These are phyloP conservation scores for Colossoma macropomum DNA, from an alignment of 2,113 vertebrate species.

Conservation along the genomic window DNA sequence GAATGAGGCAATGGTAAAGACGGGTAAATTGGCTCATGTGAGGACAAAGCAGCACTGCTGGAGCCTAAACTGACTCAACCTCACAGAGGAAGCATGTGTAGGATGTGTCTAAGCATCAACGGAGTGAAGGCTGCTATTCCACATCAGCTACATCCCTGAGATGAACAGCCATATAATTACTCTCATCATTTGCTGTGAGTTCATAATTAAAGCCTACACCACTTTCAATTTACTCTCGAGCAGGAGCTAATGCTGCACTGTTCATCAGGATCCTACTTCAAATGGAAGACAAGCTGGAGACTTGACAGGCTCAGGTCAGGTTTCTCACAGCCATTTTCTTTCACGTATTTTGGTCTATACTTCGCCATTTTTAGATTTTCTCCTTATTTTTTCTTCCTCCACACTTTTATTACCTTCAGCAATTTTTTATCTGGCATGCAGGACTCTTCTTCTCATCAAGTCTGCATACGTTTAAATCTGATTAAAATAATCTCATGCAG, in stretches of 20 bases:
- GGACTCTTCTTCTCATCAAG: too few species aligned
- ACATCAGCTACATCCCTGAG: conserved; percentile 35
- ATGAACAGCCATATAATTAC: conserved; percentile 47
- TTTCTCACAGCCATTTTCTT: too few species aligned
- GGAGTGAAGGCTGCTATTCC: conserved; percentile 28
- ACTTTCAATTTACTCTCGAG: conserved; percentile 44
- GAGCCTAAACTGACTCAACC: neutral
- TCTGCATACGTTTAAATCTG: too few species aligned
- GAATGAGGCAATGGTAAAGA: too few species aligned
- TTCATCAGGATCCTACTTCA: neutral
- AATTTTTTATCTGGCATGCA: too few species aligned
- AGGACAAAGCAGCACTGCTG: neutral
- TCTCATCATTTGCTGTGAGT: conserved; percentile 39
- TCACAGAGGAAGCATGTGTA: neutral
- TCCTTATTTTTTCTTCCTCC: too few species aligned
- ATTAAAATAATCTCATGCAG: too few species aligned
- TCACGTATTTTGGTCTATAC: too few species aligned
- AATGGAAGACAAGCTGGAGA: neutral
- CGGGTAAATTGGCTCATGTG: neutral
- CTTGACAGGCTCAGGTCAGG: too few species aligned
- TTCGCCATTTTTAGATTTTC: too few species aligned
- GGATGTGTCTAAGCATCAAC: conserved; percentile 37
- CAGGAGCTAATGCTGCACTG: conserved; percentile 24
- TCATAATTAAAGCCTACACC: conserved; percentile 50
- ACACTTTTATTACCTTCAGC: too few species aligned